phyloP scores from a whole-genome alignment of 2,113 vertebrate species.

The Eulemur rufifrons region DNA sequence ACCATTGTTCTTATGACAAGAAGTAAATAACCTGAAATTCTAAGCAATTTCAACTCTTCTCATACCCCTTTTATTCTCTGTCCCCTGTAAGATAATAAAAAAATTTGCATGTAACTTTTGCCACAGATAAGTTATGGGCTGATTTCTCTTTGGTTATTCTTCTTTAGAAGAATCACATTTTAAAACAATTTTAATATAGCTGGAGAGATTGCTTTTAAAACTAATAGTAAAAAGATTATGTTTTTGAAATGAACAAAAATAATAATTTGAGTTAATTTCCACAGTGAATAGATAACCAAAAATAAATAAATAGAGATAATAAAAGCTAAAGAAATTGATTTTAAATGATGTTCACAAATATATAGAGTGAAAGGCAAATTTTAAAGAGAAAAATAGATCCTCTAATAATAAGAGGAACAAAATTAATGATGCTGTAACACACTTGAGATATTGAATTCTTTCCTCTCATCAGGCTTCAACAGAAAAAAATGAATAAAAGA shows the following conservation, averaged over 20 bases:
- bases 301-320: slow-evolving; percentile 46
- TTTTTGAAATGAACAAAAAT: slow-evolving; percentile 2
- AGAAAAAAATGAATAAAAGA: slow-evolving; percentile 36
- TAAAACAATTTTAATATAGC: not conserved
- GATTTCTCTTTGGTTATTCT: not conserved
- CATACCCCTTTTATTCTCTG: not conserved
- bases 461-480: not conserved
- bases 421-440: slow-evolving; percentile 43
- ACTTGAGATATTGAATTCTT: slow-evolving; percentile 33
- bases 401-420: slow-evolving; percentile 17
- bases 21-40: too few relatives aligned
- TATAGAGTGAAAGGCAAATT: slow-evolving; percentile 24
- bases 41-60: not conserved
- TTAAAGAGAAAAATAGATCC: slow-evolving; percentile 13
- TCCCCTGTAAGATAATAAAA: not conserved
- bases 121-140: not conserved
- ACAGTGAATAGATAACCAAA: slow-evolving; percentile 39
- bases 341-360: slow-evolving; percentile 28
- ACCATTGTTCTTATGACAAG: too few relatives aligned
- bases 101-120: not conserved
- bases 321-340: slow-evolving; percentile 53
- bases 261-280: slow-evolving; percentile 4
- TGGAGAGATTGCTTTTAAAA: not conserved
- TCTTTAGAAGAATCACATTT: not conserved
- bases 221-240: not conserved